Evolutionary conservation across 37 sponge, comb jelly and placozoan genomes (phyloP).

Genomic region (Axinella damicornis): DNA sequence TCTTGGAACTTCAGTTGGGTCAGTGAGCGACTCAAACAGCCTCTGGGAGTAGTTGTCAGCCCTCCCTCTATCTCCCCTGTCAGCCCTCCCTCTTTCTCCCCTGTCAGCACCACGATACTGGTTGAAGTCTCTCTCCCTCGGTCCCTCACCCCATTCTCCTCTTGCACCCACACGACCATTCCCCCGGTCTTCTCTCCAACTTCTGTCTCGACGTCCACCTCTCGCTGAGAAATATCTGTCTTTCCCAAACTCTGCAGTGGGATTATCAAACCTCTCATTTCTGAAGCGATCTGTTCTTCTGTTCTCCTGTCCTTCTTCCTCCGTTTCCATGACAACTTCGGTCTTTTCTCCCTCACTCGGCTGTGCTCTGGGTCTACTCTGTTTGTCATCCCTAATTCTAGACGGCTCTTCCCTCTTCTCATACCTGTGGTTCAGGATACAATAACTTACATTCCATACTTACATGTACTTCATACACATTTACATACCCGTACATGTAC

Average conservation of each 20-base stretch:
- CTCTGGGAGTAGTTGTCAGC: not conserved
- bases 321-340: not conserved
- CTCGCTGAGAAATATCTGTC: not conserved
- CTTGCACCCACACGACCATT: not conserved
- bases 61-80: no score
- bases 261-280: conserved; percentile 14
- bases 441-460: no score
- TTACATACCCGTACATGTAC: no score
- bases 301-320: not conserved
- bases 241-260: no score
- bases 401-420: no score
- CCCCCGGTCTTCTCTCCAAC: not conserved
- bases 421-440: no score
- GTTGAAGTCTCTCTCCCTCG: not conserved
- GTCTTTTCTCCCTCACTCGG: not conserved
- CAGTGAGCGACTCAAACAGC: conserved; percentile 23
- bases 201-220: not conserved
- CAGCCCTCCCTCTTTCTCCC: not conserved
- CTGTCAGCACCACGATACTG: not conserved
- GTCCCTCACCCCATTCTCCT: not conserved
- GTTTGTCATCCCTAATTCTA: not conserved
- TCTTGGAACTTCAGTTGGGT: conserved; percentile 52
- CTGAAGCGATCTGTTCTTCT: conserved; percentile 7
- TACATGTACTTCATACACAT: no score
- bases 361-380: not conserved